Base-by-base conservation (phyloP, 2,888 invertebrate species). In the Rhamphomyia laevipes region DNA sequence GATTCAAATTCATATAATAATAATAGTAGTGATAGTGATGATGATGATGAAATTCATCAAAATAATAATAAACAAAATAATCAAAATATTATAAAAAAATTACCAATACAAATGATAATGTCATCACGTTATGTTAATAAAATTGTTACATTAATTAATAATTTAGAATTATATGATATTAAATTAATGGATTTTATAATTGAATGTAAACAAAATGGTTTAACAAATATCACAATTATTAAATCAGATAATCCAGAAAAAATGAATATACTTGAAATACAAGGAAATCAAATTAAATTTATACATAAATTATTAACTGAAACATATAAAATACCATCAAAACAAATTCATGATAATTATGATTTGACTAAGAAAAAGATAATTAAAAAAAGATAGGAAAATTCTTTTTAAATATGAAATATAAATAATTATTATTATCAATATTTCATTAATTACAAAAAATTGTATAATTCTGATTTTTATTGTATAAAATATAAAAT, bases 71-170 rank as follows among this genome's bases (percentile, higher is more conserved):
- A 61, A 46, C 59, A 59, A 48, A 63, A 59, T 4, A 66, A 64
- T 48, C 54, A 61, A 23, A 62, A 66, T 15, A 57, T 57, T 15
- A 55, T 69, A 3, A 82, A 83, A 64, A 73, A 91, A 46, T 82
- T 85, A 35, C 82, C 86, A 4, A 81, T 94, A 56, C 80, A 78
- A 57, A 82, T 94, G 72, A 78, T 78, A 15, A 78, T 90, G 7
- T 82, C 79, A 17, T 81, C 80, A 15, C 73, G 93, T 51, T 80
- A 84, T 18, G 86, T 88, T 18, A 90, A 90, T 65, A 94, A 94
- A 67, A 92, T 91, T 77, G 92, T 89, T 46, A 95, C 95, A 1
- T 69, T 94, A 45, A 80, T 96, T 3, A 88, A 88, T 58, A 93
- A 95, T 72, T 75, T 95, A 62, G 89, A 92, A 63, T 72, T 80